phyloP scores from a whole-genome alignment of 2,797 vertebrate genomes.

The Mionectes olivaceus region DNA sequence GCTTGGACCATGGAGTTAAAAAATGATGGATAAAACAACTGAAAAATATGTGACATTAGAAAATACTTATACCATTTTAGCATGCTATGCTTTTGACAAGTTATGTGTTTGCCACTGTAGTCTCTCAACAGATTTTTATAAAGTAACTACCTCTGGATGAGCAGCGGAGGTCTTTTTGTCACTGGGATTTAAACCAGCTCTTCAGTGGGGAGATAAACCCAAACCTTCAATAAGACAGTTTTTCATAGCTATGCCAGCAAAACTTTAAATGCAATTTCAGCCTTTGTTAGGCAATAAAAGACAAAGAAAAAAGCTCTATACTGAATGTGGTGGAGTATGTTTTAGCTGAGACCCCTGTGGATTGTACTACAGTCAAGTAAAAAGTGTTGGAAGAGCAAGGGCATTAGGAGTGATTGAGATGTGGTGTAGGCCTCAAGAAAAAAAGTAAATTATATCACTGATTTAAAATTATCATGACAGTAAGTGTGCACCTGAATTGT shows the following conservation, averaged over 20 bases:
- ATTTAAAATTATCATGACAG: not conserved
- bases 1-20: not conserved
- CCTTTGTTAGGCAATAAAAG: not conserved
- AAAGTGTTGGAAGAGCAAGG: not conserved
- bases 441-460: not conserved
- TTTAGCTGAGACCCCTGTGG: not conserved
- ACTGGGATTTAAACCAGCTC: not conserved
- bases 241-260: not conserved
- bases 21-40: fast-evolving
- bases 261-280: not conserved
- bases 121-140: not conserved
- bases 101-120: not conserved
- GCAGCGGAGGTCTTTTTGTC: not conserved
- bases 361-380: not conserved
- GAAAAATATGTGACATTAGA: fast-evolving
- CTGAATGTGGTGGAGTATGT: not conserved
- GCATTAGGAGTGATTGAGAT: not conserved
- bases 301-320: not conserved
- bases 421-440: not conserved
- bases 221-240: not conserved
- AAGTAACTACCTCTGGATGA: not conserved
- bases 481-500: not conserved
- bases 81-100: not conserved
- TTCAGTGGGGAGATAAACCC: not conserved
- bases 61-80: fast-evolving